Evolutionary conservation across 2,113 vertebrate species (phyloP), one percentile per base, ranked within the genome.

Genomic region (Pundamilia nyererei): DNA sequence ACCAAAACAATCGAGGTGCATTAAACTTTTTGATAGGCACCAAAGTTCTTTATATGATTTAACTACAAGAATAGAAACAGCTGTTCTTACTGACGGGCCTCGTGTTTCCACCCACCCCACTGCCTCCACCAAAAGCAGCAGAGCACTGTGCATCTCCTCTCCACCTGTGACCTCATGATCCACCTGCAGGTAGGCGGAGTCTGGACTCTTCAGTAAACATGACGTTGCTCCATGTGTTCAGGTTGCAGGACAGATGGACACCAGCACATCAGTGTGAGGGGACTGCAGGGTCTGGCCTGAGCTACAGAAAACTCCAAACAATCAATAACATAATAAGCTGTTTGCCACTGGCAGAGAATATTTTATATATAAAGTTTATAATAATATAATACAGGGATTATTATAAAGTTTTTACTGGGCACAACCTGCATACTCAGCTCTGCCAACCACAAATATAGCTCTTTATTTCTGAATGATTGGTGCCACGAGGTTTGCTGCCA

Each of bases 391-490:
- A 62, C 10, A 19, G 2, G 2, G 2, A 19, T 62, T 62, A 1
- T 62, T 19, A 35, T 65, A 65, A 62, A 12, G 60, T 5, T 5
- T 62, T 62, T 35, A 62, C 58, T 62, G 58, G 31, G 31, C 58
- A 35, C 0, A 1, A 35, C 60, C 31, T 62, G 31, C 58, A 4
- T 21, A 11, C 51, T 54, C 51, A 62, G 29, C 29, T 33, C 29
- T 2, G 15, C 5, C 0, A 29, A 0, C 0, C 58, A 1, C 31
- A 35, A 19, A 1, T 7, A 0, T 14, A 29, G 55, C 55, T 56
- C 24, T 29, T 29, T 56, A 0, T 0, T 56, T 58, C 24, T 29
- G 55, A 58, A 58, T 58, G 55, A 58, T 29, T 15, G 55, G 11
- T 58, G 24, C 55, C 24, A 29, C 13, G 1, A 2, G 17, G 0